Evolutionary conservation across 2,797 vertebrate species (phyloP), one percentile per base, ranked within the genome.

Genomic region (Leptatherina wallacei): DNA sequence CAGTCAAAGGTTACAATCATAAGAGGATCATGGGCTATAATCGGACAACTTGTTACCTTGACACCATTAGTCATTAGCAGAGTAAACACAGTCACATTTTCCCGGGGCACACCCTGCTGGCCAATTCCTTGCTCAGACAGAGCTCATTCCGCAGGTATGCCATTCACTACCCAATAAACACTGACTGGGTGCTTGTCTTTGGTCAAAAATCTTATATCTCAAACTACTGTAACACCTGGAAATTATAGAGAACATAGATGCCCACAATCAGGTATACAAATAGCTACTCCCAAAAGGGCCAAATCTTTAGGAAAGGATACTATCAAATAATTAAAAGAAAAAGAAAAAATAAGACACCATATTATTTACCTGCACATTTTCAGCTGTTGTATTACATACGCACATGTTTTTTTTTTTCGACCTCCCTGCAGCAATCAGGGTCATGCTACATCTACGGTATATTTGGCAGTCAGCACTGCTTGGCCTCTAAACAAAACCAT

Each of bases 41-140:
- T 85, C 58, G 51, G 75, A 71, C 83, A 71, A 62, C 67, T 80
- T 32, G 78, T 90, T 88, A 90, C 87, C 87, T 88, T 89, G 88
- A 89, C 85, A 90, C 88, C 73, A 88, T 88, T 83, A 87, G 84
- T 89, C 85, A 89, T 88, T 83, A 87, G 83, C 81, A 81, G 76
- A 75, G 83, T 81, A 88, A 90, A 92, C 87, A 88, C 73, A 61
- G 75, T 86, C 81, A 77, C 71, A 65, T 80, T 81, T 85, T 80
- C 84, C 83, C 36, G 6, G 68, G 78, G 83, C 83, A 80, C 90
- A 88, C 90, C 88, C 87, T 77, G 76, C 55, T 83, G 82, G 82
- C 71, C 44, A 44, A 80, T 66, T 85, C 67, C 72, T 71, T n/a
- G 52, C 56, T 81, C 75, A 69, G 68, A 73, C 73, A 79, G 57